Evolutionary conservation across 2,113 vertebrate genomes (phyloP), one percentile per base, ranked within the genome.

Genomic region (Catharus fuscescens): DNA sequence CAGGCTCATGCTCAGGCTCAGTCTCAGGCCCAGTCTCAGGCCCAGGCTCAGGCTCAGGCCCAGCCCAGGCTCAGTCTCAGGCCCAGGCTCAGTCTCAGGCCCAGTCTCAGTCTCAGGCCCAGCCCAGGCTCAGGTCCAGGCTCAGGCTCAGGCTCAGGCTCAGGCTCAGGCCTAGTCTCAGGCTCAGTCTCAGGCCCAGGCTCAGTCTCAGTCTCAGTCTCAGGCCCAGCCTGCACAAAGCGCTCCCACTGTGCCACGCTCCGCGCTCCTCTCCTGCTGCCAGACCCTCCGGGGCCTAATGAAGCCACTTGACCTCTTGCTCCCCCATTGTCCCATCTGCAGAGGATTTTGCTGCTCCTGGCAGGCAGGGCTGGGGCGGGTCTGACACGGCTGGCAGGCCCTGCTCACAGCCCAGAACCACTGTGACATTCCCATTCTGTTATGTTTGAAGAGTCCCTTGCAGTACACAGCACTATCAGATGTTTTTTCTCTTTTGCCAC

Each of bases 251-350:
- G 21, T 1, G 18, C 56, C 80, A 45, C 24, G 5, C 61, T 80
- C 71, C 12, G 14, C 59, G 2, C 16, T 16, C 71, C 4, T 72
- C 92, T 60, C 95, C n/a, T 0, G 4, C 72, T 7, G 61, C 0
- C 3, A 32, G n/a, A 90, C 14, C 80, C 80, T 90, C 53, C 5
- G 2, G 19, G 56, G 69, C 34, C 73, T 84, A 11, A 79, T 81
- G 84, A 64, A 84, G 82, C 80, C 93, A 93, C 93, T 93, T 91
- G 89, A 93, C 91, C 86, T 93, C 91, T 91, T 93, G 83, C 86
- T 80, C 74, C 40, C 50, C 80, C 28, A 45, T 88, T 92, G 79
- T 92, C 50, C 1, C 0, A 1, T 57, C 78, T 79, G 38, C 59
- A 45, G 45, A 45, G 45, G 45, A 10, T 4, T 50, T 94, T 88